Conservation (phyloP, 1,140 invertebrate species). For the Conus ventricosus region DNA sequence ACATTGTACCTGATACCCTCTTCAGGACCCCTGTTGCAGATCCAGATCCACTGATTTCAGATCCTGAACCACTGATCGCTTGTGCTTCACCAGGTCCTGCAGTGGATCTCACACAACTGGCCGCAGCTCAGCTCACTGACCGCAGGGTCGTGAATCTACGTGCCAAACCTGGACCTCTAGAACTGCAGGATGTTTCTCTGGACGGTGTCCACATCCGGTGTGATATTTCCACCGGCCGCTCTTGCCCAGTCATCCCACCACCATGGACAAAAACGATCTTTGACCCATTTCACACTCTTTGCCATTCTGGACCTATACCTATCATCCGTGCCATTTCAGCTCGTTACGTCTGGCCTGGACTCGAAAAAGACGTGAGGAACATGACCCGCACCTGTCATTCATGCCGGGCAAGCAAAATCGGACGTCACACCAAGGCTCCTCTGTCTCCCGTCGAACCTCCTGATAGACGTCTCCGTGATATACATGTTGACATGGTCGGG, state of each 20-base stretch:
- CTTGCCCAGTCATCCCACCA: neutral
- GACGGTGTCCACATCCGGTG: neutral
- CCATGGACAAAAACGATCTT: neutral
- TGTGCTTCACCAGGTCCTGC: neutral
- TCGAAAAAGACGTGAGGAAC: no score
- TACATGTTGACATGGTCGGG: no score
- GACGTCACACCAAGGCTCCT: no score
- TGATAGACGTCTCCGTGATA: no score
- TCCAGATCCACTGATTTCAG: neutral
- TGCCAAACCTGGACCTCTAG: neutral
- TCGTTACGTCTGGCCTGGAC: no score
- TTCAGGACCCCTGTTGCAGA: neutral
- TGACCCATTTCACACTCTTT: no score
- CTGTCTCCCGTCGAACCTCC: no score
- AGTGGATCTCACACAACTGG: slow-evolving; percentile 4
- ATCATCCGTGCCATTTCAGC: no score
- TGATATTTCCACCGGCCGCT: neutral
- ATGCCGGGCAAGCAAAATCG: no score
- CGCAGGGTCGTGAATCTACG: neutral
- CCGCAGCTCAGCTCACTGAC: neutral
- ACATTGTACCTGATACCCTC: neutral
- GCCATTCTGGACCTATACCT: no score
- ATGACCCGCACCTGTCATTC: no score
- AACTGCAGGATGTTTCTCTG: neutral
- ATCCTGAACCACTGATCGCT: neutral